A percentile compares a stretch with the other conserved stretches of the same genome.
Conservation (phyloP, 2,888 invertebrate species). For the Listrodromus nycthemerus region DNA sequence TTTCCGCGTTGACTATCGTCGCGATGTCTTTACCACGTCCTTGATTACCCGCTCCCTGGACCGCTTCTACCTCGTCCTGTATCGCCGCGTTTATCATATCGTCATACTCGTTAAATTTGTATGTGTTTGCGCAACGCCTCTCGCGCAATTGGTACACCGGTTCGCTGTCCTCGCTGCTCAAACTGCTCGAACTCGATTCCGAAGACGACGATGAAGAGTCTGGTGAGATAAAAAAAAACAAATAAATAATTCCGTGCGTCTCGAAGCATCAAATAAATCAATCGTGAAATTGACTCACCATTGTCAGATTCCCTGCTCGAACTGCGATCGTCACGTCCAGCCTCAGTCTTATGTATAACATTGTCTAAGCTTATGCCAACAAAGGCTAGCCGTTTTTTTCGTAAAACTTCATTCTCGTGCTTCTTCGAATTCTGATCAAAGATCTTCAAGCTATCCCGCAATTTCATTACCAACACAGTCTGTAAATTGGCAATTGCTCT, state of each 20-base stretch:
- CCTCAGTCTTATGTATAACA: conserved; percentile 86
- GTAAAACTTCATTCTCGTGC: conserved; percentile 88
- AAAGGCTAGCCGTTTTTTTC: conserved; percentile 90
- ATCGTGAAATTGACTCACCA: conserved; percentile 57
- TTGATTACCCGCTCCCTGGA: conserved; percentile 92
- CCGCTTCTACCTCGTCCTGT: conserved; percentile 90
- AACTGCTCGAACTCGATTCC: conserved; percentile 79
- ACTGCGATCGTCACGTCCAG: conserved; percentile 71
- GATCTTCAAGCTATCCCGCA: conserved; percentile 91
- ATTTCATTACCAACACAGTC: conserved; percentile 89
- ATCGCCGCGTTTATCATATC: conserved; percentile 97
- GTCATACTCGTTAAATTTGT: conserved; percentile 96
- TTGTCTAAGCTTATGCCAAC: conserved; percentile 91
- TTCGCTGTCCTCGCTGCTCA: conserved; percentile 87
- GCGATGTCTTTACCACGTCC: conserved; percentile 96
- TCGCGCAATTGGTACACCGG: conserved; percentile 94
- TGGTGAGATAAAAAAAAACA: conserved; percentile 24
- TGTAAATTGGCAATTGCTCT: conserved; percentile 78
- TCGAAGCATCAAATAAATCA: background rate
- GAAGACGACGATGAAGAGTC: conserved; percentile 76
- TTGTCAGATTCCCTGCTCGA: conserved; percentile 74
- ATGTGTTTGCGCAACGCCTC: conserved; percentile 92
- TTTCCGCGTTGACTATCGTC: conserved; percentile 92
- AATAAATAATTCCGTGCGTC: background rate
- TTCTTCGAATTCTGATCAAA: conserved; percentile 90